Evolutionary conservation across 2,113 vertebrate species (phyloP).

Genomic region (Seriola quinqueradiata): DNA sequence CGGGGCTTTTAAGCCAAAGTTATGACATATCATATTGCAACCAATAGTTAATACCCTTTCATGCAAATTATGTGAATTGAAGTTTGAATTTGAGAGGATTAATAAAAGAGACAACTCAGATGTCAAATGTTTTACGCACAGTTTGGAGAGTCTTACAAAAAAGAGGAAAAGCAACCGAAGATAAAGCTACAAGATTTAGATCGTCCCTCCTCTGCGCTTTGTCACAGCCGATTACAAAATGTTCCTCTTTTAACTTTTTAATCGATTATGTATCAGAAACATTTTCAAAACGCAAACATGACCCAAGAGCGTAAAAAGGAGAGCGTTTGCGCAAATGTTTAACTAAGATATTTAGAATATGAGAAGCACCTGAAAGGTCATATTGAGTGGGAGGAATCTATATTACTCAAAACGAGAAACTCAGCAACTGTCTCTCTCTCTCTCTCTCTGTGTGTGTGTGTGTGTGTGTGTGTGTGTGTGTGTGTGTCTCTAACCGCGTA

Average conservation of each 20-base stretch:
- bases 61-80: background rate
- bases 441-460: slow-evolving; percentile 21
- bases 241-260: slow-evolving; percentile 10
- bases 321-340: slow-evolving; percentile 18
- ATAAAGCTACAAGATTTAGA: background rate
- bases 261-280: slow-evolving; percentile 35
- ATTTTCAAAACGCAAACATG: slow-evolving; percentile 12
- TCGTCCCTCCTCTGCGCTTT: background rate
- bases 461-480: slow-evolving; percentile 47
- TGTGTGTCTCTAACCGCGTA: background rate
- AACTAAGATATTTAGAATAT: slow-evolving; percentile 72
- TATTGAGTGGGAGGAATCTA: slow-evolving; percentile 75
- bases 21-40: background rate
- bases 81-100: background rate
- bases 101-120: background rate
- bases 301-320: background rate
- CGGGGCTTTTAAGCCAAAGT: background rate
- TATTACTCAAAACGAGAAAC: slow-evolving; percentile 74
- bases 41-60: background rate
- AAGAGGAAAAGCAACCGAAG: background rate
- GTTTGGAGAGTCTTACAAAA: background rate
- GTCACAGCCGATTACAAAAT: background rate
- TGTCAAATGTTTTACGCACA: background rate
- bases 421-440: slow-evolving; percentile 14
- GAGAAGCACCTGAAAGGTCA: slow-evolving; percentile 75